Conservation (phyloP, 2,113 vertebrate genomes). For the Xenus cinereus region DNA sequence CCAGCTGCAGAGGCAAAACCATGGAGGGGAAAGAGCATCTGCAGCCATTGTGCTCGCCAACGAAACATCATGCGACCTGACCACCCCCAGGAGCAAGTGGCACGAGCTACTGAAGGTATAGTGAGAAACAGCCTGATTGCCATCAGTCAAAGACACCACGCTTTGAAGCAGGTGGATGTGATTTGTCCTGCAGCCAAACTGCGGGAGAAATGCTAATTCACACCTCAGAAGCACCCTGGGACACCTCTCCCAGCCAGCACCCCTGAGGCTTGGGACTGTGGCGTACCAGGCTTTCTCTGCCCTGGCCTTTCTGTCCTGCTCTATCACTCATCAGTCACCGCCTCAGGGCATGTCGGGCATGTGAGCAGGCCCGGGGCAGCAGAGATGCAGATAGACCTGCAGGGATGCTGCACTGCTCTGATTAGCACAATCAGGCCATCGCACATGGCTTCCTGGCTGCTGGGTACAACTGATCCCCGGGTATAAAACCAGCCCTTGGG, state of each 20-base stretch:
- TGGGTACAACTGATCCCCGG: not conserved
- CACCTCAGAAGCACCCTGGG: not conserved
- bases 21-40: not conserved
- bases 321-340: not conserved
- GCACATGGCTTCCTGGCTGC: not conserved
- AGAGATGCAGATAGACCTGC: not conserved
- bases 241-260: not conserved
- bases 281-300: accelerated
- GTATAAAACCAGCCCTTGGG: constrained; percentile 9
- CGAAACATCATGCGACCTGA: not conserved
- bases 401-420: not conserved
- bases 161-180: not conserved
- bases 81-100: not conserved
- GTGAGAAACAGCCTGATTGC: not conserved
- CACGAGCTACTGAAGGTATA: not conserved
- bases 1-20: not conserved
- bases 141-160: not conserved
- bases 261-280: not conserved
- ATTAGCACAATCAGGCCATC: constrained; percentile 27
- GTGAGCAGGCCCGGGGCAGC: not conserved
- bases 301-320: not conserved
- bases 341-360: not conserved
- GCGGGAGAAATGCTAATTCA: not conserved
- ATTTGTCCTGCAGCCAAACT: not conserved
- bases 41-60: not conserved